Evolutionary conservation across 2,797 vertebrate species (phyloP).

Genomic region (Eutrigla gurnardus): DNA sequence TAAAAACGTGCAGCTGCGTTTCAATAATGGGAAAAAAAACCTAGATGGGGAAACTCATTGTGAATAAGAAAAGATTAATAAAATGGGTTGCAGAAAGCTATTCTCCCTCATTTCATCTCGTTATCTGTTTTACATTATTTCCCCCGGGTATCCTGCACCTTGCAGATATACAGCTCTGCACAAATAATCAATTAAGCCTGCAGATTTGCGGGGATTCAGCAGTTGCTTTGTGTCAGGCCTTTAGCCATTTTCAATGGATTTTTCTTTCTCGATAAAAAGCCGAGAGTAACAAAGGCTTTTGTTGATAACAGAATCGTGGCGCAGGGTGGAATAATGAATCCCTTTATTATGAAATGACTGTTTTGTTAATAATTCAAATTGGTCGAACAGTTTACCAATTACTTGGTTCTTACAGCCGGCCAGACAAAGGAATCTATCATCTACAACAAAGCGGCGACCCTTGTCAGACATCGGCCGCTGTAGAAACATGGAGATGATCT

Average conservation of each 20-base stretch:
- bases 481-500: constrained; percentile 46
- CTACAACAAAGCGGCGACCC: constrained; percentile 44
- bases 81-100: constrained; percentile 85
- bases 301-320: constrained; percentile 73
- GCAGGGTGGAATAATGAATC: constrained; percentile 68
- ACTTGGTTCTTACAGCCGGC: constrained; percentile 36
- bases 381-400: constrained; percentile 75
- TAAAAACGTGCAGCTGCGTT: constrained; percentile 49
- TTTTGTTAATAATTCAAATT: constrained; percentile 73
- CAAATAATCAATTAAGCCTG: constrained; percentile 89
- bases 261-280: constrained; percentile 73
- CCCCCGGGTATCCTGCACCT: constrained; percentile 84
- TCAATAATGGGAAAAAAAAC: constrained; percentile 75
- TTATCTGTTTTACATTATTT: constrained; percentile 94
- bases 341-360: constrained; percentile 68
- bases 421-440: constrained; percentile 57
- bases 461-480: constrained; percentile 34
- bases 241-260: constrained; percentile 81
- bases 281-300: constrained; percentile 65
- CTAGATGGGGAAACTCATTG: constrained; percentile 84
- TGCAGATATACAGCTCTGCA: constrained; percentile 83
- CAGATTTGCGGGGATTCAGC: constrained; percentile 84
- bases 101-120: constrained; percentile 89
- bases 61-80: constrained; percentile 87
- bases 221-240: constrained; percentile 79